A percentile compares a stretch with the other conserved stretches of the same genome.
Conservation (phyloP, 1,140 invertebrate genomes). For the Anoplophora glabripennis region DNA sequence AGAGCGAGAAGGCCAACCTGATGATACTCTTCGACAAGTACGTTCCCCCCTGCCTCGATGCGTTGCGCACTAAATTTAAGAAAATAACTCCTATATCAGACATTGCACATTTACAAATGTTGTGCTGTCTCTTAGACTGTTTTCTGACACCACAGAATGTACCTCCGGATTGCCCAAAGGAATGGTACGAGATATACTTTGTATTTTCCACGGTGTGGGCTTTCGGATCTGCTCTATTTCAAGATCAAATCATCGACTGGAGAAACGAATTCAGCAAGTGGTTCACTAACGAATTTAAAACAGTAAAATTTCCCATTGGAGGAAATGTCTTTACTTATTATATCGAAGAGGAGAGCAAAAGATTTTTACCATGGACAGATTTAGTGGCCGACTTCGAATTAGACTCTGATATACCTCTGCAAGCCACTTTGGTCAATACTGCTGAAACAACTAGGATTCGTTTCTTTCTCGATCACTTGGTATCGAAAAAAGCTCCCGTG, state of each 20-base stretch:
- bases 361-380: conserved; percentile 84
- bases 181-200: conserved; percentile 93
- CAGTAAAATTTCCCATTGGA: conserved; percentile 81
- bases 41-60: conserved; percentile 81
- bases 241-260: conserved; percentile 87
- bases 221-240: conserved; percentile 86
- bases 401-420: conserved; percentile 76
- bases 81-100: conserved; percentile 90
- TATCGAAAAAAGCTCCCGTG: conserved; percentile 76
- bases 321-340: conserved; percentile 89
- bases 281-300: conserved; percentile 87
- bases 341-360: conserved; percentile 80
- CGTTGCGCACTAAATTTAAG: conserved; percentile 75
- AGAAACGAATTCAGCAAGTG: conserved; percentile 91
- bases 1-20: conserved; percentile 74
- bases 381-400: conserved; percentile 73
- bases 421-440: conserved; percentile 82
- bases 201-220: conserved; percentile 90
- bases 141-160: conserved; percentile 77
- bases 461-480: conserved; percentile 86
- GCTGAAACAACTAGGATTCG: conserved; percentile 84
- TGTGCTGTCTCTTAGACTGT: conserved; percentile 86
- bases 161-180: conserved; percentile 83
- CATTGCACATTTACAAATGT: conserved; percentile 86
- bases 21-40: conserved; percentile 93